Evolutionary conservation across 2,797 vertebrate species (phyloP).

Genomic region (Clarias laeviceps): DNA sequence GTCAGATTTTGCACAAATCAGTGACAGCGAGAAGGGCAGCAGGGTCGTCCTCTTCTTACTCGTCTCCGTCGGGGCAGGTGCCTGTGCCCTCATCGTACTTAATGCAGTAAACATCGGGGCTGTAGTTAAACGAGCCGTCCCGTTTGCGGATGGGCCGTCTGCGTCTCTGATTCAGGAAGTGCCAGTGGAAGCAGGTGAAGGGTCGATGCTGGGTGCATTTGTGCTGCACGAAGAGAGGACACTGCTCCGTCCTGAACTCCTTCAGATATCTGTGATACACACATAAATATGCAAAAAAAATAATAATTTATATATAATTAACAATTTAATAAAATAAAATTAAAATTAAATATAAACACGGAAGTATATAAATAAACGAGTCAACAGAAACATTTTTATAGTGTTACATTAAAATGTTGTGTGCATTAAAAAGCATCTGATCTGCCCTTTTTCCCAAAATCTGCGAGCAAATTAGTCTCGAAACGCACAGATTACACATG

Average conservation of each 20-base stretch:
- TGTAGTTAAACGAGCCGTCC: constrained; percentile 98
- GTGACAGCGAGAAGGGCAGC: neutral
- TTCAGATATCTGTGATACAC: constrained; percentile 88
- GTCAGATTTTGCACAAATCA: neutral
- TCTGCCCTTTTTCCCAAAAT: no score
- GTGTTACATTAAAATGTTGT: no score
- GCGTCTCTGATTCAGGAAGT: constrained; percentile 96
- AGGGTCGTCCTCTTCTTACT: constrained; percentile 77
- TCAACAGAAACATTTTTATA: neutral
- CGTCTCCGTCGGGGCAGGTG: constrained; percentile 94
- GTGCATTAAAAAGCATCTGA: no score
- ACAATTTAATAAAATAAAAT: no score
- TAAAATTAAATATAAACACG: neutral
- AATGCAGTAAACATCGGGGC: constrained; percentile 97
- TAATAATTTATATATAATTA: no score
- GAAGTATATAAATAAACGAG: neutral
- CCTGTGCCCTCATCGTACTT: constrained; percentile 97
- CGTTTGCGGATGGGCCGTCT: constrained; percentile 91
- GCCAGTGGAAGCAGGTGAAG: constrained; percentile 98
- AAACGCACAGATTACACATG: no score
- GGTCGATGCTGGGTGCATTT: constrained; percentile 97
- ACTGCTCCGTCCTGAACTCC: constrained; percentile 98
- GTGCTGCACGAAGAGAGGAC: constrained; percentile 96
- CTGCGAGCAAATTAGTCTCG: no score
- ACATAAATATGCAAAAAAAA: neutral